These are phyloP conservation scores for Drosophila quadrilineata DNA, from an alignment of 1,140 invertebrate genomes.

Conservation along the genomic window DNA sequence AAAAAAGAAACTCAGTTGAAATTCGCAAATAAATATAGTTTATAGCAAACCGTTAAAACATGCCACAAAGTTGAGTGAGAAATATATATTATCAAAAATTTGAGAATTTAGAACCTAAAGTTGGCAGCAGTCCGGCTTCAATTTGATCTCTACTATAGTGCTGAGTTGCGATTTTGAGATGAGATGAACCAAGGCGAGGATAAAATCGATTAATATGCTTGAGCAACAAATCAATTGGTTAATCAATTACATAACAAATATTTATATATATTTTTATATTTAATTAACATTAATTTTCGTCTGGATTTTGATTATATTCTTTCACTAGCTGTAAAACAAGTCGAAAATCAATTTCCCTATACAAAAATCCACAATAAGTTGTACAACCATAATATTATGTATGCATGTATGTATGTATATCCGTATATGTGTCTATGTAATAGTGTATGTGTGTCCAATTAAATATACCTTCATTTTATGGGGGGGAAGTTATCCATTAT, in stretches of 20 bases:
- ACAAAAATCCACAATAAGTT: conserved; percentile 57
- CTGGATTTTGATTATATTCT: background rate
- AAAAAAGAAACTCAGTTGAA: background rate
- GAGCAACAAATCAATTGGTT: conserved; percentile 41
- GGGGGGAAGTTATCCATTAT: conserved; percentile 21
- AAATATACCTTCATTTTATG: conserved; percentile 1
- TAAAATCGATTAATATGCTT: conserved; percentile 14
- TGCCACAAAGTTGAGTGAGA: too few relatives aligned
- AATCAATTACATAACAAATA: conserved; percentile 36
- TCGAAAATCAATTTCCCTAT: conserved; percentile 26
- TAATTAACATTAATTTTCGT: background rate
- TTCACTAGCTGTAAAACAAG: conserved; percentile 20
- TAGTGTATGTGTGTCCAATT: conserved; percentile 18
- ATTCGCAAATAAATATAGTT: too few relatives aligned
- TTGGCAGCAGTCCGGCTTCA: background rate
- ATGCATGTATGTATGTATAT: conserved; percentile 33
- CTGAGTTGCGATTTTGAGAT: conserved; percentile 12
- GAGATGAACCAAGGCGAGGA: background rate
- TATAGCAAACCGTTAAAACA: background rate
- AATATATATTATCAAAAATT: too few relatives aligned
- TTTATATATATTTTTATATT: background rate
- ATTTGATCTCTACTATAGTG: conserved; percentile 19
- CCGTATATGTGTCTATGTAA: conserved; percentile 29
- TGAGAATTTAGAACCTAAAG: background rate
- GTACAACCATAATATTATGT: conserved; percentile 74